Evolutionary conservation across 2,797 vertebrate genomes (phyloP).

Genomic region (Tapera naevia): DNA sequence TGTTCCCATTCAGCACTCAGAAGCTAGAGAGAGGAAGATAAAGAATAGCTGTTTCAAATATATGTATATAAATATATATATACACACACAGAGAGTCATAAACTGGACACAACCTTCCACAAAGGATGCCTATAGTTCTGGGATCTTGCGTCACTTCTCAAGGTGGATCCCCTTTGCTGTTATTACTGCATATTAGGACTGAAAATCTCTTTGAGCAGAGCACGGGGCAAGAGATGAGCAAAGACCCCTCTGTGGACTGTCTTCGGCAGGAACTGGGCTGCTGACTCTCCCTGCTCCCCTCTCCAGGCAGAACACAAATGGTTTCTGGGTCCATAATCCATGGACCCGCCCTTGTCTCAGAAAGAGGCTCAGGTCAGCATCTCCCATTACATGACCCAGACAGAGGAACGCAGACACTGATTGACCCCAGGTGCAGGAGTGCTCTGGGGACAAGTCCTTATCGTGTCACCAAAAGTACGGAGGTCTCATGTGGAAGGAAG

Average conservation of each 20-base stretch:
- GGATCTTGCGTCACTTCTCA: background rate
- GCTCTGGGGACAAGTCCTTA: background rate
- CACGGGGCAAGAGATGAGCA: background rate
- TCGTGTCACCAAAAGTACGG: fast-evolving
- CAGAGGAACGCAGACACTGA: fast-evolving
- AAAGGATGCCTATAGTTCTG: background rate
- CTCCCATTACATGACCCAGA: background rate
- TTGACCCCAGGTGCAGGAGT: fast-evolving
- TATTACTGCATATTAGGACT: background rate
- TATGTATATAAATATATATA: fast-evolving
- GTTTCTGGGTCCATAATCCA: background rate
- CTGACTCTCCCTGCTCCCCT: background rate
- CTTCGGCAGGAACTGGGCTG: background rate
- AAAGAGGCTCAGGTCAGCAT: background rate
- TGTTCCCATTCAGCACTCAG: background rate
- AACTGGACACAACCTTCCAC: background rate
- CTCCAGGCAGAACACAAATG: background rate
- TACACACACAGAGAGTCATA: background rate
- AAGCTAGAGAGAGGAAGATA: background rate
- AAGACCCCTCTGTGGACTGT: background rate
- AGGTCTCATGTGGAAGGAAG: background rate
- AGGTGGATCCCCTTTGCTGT: background rate
- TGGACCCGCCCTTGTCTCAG: background rate
- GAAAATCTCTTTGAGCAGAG: background rate
- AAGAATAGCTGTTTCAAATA: background rate